These are phyloP conservation scores for Aptenodytes patagonicus DNA, from an alignment of 2,113 vertebrate species.

Conservation along the genomic window DNA sequence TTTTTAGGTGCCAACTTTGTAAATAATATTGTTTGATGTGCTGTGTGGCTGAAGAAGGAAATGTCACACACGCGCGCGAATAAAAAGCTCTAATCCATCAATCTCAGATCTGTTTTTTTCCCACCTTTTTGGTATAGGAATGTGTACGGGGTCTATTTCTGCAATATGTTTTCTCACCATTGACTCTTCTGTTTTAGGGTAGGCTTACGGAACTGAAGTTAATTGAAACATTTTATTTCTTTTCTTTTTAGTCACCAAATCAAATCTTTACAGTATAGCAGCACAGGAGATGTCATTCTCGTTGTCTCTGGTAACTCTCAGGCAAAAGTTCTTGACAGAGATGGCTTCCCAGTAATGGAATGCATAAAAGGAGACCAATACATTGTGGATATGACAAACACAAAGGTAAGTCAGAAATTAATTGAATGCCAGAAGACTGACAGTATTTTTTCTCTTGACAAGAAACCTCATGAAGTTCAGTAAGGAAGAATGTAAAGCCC, in stretches of 20 bases:
- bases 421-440: not conserved
- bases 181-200: not conserved
- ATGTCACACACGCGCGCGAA: not conserved
- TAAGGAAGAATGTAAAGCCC: not conserved
- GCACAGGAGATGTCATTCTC: constrained; percentile 93
- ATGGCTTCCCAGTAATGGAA: constrained; percentile 97
- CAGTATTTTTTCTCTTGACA: not conserved
- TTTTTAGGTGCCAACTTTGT: not conserved
- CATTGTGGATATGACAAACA: constrained; percentile 97
- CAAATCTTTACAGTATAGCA: constrained; percentile 91
- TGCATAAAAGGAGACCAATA: constrained; percentile 97
- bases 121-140: not conserved
- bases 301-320: constrained; percentile 94
- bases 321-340: constrained; percentile 95
- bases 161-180: not conserved
- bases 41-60: not conserved
- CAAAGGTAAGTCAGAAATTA: constrained; percentile 80
- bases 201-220: not conserved
- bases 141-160: not conserved
- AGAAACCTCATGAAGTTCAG: not conserved
- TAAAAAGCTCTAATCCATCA: not conserved
- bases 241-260: constrained; percentile 87
- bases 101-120: not conserved
- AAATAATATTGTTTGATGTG: not conserved
- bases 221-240: not conserved